phyloP scores from a whole-genome alignment of 2,797 vertebrate genomes.

The Enoplosus armatus region DNA sequence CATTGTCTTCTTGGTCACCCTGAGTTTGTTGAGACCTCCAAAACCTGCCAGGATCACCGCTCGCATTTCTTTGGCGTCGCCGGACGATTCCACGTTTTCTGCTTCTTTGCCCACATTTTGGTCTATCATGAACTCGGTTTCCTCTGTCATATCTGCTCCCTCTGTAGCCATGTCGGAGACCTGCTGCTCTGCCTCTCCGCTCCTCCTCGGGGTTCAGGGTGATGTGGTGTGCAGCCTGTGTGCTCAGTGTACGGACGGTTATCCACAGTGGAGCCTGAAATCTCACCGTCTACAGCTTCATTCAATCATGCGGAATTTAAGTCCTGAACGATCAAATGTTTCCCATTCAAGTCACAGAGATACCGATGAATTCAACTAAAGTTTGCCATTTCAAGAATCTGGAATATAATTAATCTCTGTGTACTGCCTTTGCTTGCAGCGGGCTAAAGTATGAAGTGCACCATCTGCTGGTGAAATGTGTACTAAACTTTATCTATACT shows the following conservation, averaged over 20 bases:
- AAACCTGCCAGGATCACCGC: constrained; percentile 93
- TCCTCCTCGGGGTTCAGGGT: constrained; percentile 47
- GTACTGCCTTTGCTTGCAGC: neutral
- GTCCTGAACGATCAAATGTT: neutral
- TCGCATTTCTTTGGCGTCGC: constrained; percentile 93
- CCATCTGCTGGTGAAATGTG: constrained; percentile 66
- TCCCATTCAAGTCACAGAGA: neutral
- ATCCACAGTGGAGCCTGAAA: constrained; percentile 18
- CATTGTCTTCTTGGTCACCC: constrained; percentile 92
- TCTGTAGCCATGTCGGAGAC: constrained; percentile 91
- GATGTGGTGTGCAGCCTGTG: constrained; percentile 59
- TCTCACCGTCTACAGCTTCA: neutral
- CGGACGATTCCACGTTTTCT: constrained; percentile 74
- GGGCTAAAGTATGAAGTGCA: constrained; percentile 14
- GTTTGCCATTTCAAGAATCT: constrained; percentile 11
- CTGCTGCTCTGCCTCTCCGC: constrained; percentile 48
- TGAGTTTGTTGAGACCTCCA: constrained; percentile 97
- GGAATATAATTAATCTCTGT: neutral
- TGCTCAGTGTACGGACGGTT: constrained; percentile 10
- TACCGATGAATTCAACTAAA: neutral
- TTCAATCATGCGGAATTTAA: neutral
- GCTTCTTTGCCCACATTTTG: constrained; percentile 84
- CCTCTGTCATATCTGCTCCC: constrained; percentile 91
- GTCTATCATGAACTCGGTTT: constrained; percentile 96
- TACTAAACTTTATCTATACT: neutral